Evolutionary conservation across 2,797 vertebrate genomes (phyloP), one percentile per base, ranked within the genome.

Genomic region (Myotis myotis): DNA sequence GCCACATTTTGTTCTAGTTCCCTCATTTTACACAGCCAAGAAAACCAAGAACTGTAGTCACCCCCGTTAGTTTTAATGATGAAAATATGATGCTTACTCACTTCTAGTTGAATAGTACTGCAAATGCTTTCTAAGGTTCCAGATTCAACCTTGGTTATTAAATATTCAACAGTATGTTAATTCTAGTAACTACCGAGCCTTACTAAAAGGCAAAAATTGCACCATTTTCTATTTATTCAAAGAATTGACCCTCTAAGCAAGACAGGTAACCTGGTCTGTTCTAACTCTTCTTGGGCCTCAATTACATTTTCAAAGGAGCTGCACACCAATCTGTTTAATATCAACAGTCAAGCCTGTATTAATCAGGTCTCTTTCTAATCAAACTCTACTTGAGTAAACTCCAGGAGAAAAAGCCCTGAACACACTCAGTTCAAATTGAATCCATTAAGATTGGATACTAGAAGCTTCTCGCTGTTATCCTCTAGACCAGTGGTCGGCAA

Each of bases 51-150:
- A 90, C 53, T 84, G 2, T 33, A 57, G 41, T 44, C 28, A 95
- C 6, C 17, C 80, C 66, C 23, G 80, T 51, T 36, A 91, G 49
- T 80, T 92, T 81, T 81, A 71, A 16, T 87, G 8, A 91, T 57
- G 28, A 93, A 93, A 86, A 81, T 57, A 68, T 9, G 30, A 41
- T 8, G 22, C 36, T 85, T 89, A 80, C 9, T 84, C 28, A 89
- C 86, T 89, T 93, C 68, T 87, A 83, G 12, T 44, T 85, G 79
- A 94, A 93, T 51, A 83, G 38, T 87, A 79, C 94, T 95, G 82
- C 41, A 70, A 93, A 91, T 23, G 41, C n/a, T 94, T 86, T 68
- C 38, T 74, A 79, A 93, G 30, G 33, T 47, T 95, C 66, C 53
- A 93, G 33, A 88, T 82, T 94, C 71, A 64, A 64, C n/a, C n/a